Base-by-base conservation (phyloP, 2,797 vertebrate genomes). In the Acropternis orthonyx region DNA sequence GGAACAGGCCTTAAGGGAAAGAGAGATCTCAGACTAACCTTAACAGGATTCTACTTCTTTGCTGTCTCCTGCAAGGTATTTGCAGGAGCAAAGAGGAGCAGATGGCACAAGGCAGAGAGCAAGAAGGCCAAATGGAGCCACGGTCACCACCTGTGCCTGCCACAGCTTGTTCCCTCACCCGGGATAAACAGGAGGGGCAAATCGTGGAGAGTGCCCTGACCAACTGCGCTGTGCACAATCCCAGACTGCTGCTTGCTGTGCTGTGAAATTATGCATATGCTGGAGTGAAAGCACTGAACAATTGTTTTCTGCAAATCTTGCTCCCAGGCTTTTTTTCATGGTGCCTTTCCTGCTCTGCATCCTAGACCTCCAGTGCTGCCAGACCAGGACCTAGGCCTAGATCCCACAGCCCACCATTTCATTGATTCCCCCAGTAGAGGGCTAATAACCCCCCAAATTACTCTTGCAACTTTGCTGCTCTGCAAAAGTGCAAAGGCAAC, bases 81-180 rank as follows among this genome's bases (percentile, higher is more conserved):
- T 85, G 23, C 56, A 83, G 69, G 30, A 80, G 46, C 72, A 68
- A 74, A 63, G 61, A 83, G 61, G 22, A 95, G 85, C 93, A 97
- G 95, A 95, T 93, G 95, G 93, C 85, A 59, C 43, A 74, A 83
- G 37, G 39, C 51, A 83, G 66, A 92, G 34, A 91, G 46, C 2
- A 19, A 68, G 73, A 80, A 58, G 24, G 37, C 58, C 73, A 69
- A 93, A 66, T 0, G 19, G 65, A 92, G 82, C 79, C 85, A 46
- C 0, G 1, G 62, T 59, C 82, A 59, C 88, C 92, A 88, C 85
- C 89, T 96, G 94, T 81, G 82, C 89, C 88, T 78, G 88, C 82
- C 79, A 43, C 85, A 81, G 88, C 82, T 54, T 58, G 88, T 65
- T 92, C 93, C 32, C 54, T 95, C 93, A 88, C 65, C 79, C 20